These are phyloP conservation scores for Parasteatoda tepidariorum DNA, from an alignment of 1,140 invertebrate species.

Conservation along the genomic window DNA sequence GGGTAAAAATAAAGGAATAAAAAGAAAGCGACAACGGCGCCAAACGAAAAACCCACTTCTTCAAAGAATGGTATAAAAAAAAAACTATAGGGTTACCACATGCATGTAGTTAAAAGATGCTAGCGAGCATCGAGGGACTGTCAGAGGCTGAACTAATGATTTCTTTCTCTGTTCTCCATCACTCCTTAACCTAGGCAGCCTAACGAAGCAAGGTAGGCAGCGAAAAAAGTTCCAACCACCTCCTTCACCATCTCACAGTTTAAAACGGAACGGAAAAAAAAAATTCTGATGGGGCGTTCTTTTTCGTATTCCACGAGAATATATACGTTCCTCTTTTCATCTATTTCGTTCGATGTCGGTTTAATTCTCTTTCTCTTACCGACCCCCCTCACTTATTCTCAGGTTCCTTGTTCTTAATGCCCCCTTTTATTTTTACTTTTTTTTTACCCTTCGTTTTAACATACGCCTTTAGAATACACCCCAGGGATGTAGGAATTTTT, in stretches of 20 bases:
- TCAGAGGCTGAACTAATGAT: constrained; percentile 58
- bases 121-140: constrained; percentile 50
- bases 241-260: neutral
- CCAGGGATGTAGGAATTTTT: constrained; percentile 38
- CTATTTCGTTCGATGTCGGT: constrained; percentile 49
- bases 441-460: neutral
- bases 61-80: neutral
- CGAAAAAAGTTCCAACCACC: constrained; percentile 8
- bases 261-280: constrained; percentile 12
- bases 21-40: constrained; percentile 1
- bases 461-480: constrained; percentile 19
- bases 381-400: constrained; percentile 31
- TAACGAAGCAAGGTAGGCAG: constrained; percentile 53
- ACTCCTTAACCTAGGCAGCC: constrained; percentile 54
- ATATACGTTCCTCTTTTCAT: constrained; percentile 45
- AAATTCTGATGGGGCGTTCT: constrained; percentile 39
- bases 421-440: constrained; percentile 4
- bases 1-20: neutral
- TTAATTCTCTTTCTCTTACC: constrained; percentile 42
- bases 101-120: constrained; percentile 56
- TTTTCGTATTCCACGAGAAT: constrained; percentile 39
- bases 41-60: neutral
- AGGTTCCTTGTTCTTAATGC: constrained; percentile 45
- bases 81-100: constrained; percentile 18
- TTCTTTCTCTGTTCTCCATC: constrained; percentile 54